Percentiles rank a stretch among this genome's conserved stretches.
These are phyloP conservation scores for Ridgeia piscesae DNA, from an alignment of 1,140 invertebrate genomes.

Conservation along the genomic window DNA sequence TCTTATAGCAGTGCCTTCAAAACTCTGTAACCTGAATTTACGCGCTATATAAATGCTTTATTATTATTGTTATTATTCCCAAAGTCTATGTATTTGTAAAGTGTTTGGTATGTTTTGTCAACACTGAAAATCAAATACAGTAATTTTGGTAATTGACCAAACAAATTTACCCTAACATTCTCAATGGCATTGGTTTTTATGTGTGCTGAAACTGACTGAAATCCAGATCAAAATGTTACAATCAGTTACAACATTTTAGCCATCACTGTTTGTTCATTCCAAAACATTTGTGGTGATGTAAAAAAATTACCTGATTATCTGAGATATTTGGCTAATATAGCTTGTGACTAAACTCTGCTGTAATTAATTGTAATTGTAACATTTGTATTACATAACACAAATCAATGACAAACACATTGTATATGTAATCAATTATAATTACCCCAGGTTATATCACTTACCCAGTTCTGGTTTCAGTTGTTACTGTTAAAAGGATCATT, in stretches of 20 bases:
- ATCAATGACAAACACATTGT: background rate
- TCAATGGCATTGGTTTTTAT: too few relatives aligned
- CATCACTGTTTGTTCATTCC: background rate
- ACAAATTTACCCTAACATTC: too few relatives aligned
- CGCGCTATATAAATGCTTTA: too few relatives aligned
- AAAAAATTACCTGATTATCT: too few relatives aligned
- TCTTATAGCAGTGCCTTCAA: too few relatives aligned
- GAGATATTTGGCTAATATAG: too few relatives aligned
- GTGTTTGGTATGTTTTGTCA: background rate
- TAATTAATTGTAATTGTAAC: slow-evolving; percentile 2
- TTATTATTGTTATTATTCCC: too few relatives aligned
- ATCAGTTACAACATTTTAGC: background rate
- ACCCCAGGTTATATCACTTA: too few relatives aligned
- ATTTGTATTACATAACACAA: background rate
- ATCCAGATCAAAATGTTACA: background rate
- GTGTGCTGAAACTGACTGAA: too few relatives aligned
- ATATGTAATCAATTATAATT: background rate
- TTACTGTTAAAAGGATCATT: background rate
- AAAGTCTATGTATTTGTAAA: too few relatives aligned
- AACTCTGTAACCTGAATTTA: too few relatives aligned
- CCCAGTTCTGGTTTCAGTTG: background rate
- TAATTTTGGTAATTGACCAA: too few relatives aligned
- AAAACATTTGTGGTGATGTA: background rate
- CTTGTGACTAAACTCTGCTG: background rate
- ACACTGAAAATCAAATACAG: background rate